Evolutionary conservation across 2,888 invertebrate genomes (phyloP), one percentile per base, ranked within the genome.

Genomic region (Cosmopolites sordidus): DNA sequence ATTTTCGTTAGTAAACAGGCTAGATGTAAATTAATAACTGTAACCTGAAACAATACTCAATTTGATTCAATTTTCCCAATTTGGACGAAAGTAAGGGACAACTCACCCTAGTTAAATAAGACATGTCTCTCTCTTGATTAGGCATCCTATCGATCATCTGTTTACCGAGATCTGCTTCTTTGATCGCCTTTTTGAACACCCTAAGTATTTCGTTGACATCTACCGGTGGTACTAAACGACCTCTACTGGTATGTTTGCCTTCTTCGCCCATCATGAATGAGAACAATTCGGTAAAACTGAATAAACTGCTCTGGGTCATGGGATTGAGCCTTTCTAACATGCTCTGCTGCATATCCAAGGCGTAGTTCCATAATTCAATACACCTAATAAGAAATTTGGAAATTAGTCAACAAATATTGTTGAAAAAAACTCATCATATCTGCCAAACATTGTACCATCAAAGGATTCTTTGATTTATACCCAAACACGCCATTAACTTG

Each of bases 331-430:
- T 91, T 64, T 94, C 92, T 61, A 96, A 79, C 77, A 93, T 92
- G 58, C 86, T 84, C 71, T 94, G 92, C 74, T 96, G 96, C 91
- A 95, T 94, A 71, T 94, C 93, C 30, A 97, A 79, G 18, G 96
- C 96, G 76, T 97, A 95, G 75, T 92, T 92, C 97, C 97, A 97
- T 59, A 97, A 79, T 66, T 89, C 87, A 60, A 96, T 92, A 76
- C 96, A 97, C 62, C 89, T 58, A 14, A 38, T 48, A 43, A 48
- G 2, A n/a, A n/a, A n/a, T n/a, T n/a, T n/a, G n/a, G n/a, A n/a
- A n/a, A n/a, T n/a, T 42, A 18, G 12, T 11, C 4, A 12, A 8
- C 2, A 9, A 4, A 27, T 33, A 47, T 8, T 15, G 27, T 22
- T 14, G 37, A 46, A 2, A 22, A 33, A n/a, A n/a, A n/a, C n/a